phyloP scores from a whole-genome alignment of 2,888 invertebrate genomes.

The Catocala sponsa region DNA sequence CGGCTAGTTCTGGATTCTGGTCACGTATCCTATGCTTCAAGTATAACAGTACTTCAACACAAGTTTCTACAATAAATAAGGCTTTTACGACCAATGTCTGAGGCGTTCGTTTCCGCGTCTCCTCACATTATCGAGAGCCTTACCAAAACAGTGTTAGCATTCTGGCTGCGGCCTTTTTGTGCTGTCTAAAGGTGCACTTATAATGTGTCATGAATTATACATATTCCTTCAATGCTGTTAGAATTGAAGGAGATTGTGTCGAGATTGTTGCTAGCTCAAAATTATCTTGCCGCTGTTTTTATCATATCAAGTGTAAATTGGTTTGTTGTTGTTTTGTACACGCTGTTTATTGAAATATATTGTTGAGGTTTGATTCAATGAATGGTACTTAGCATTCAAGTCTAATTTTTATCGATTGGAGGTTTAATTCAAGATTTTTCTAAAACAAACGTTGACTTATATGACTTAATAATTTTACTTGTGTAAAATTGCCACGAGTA shows the following conservation, averaged over 20 bases:
- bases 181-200: conserved; percentile 49
- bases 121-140: conserved; percentile 58
- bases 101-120: conserved; percentile 52
- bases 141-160: conserved; percentile 67
- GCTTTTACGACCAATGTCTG: conserved; percentile 47
- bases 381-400: conserved; percentile 13
- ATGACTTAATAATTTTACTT: no score
- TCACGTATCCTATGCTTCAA: conserved; percentile 47
- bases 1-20: conserved; percentile 26
- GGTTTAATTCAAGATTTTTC: conserved; percentile 1
- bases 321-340: conserved; percentile 25
- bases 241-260: conserved; percentile 42
- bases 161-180: conserved; percentile 51
- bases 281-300: conserved; percentile 3
- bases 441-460: not conserved
- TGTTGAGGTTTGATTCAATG: conserved; percentile 18
- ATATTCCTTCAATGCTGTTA: conserved; percentile 51
- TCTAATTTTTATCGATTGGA: conserved; percentile 23
- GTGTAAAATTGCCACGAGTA: no score
- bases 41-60: conserved; percentile 52
- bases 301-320: conserved; percentile 12
- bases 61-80: conserved; percentile 52
- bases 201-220: conserved; percentile 72
- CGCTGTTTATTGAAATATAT: conserved; percentile 19
- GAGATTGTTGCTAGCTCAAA: conserved; percentile 35